A percentile compares a stretch with the other conserved stretches of the same genome.
These are phyloP conservation scores for Picus viridis DNA, from an alignment of 2,797 vertebrate species.

Conservation along the genomic window DNA sequence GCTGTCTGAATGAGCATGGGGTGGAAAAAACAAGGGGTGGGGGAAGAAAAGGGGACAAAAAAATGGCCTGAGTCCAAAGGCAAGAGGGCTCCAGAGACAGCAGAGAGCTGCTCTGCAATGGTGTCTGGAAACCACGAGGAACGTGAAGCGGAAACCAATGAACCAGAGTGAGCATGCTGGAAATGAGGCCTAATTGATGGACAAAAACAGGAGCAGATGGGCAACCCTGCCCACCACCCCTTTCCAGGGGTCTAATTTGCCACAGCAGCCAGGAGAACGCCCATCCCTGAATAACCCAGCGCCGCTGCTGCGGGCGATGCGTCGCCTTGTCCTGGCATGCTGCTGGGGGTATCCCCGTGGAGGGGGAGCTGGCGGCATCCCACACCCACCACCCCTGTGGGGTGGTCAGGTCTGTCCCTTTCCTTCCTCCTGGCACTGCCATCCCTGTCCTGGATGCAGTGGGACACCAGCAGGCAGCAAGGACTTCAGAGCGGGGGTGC, in stretches of 20 bases:
- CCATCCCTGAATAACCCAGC: neutral
- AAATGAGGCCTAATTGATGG: conserved; percentile 60
- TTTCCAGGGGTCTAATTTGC: conserved; percentile 57
- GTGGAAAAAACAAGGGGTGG: neutral
- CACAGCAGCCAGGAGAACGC: neutral
- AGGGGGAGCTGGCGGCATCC: neutral
- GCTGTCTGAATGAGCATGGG: neutral
- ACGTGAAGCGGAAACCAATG: conserved; percentile 68
- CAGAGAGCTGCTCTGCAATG: neutral
- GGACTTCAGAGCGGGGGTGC: neutral
- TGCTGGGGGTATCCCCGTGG: rapidly evolving
- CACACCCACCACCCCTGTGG: neutral
- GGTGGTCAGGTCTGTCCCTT: neutral
- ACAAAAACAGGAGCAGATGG: conserved; percentile 66
- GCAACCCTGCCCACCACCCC: conserved; percentile 43
- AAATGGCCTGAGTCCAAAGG: neutral
- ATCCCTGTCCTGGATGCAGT: neutral
- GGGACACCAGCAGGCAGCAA: neutral
- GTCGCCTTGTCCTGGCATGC: neutral
- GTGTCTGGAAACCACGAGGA: conserved; percentile 11
- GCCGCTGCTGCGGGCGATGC: rapidly evolving
- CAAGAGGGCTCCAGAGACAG: neutral
- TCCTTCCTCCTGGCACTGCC: rapidly evolving
- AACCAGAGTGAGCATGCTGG: neutral
- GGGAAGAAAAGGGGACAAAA: rapidly evolving